These are phyloP conservation scores for Galerucella pusilla DNA, from an alignment of 2,888 invertebrate genomes.

Conservation along the genomic window DNA sequence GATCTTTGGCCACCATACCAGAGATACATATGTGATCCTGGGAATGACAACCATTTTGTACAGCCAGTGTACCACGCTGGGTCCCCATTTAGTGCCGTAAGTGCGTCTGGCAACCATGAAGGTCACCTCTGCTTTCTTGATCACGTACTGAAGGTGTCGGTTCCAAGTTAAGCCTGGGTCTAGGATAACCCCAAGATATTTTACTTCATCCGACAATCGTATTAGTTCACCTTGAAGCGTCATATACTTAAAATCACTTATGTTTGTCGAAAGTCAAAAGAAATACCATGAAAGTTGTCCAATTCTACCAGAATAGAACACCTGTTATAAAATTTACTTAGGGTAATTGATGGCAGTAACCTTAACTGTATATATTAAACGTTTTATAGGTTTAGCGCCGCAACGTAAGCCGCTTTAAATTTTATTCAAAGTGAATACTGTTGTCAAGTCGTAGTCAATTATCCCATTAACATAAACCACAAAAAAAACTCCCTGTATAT, in stretches of 20 bases:
- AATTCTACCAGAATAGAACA: conserved; percentile 9
- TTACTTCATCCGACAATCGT: no score
- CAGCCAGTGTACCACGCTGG: no score
- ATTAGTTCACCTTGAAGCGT: no score
- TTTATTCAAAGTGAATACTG: conserved; percentile 30
- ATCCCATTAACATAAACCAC: conserved; percentile 23
- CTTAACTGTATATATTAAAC: conserved; percentile 29
- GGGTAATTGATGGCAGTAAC: conserved; percentile 27
- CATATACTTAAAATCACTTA: neutral
- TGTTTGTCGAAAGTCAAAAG: neutral
- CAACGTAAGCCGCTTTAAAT: conserved; percentile 8
- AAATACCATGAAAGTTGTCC: conserved; percentile 1
- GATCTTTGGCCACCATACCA: no score
- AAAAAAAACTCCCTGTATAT: conserved; percentile 4
- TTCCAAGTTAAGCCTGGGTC: no score
- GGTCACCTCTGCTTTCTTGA: no score
- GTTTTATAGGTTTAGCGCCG: conserved; percentile 15
- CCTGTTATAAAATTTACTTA: conserved; percentile 14
- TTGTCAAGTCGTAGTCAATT: conserved; percentile 19
- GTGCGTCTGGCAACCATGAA: no score
- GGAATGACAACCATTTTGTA: no score
- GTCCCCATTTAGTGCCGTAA: no score
- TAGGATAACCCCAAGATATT: no score
- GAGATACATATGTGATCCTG: no score
- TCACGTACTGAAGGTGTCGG: no score